phyloP scores from a whole-genome alignment of 2,113 vertebrate species.

The Prunella fulvescens region DNA sequence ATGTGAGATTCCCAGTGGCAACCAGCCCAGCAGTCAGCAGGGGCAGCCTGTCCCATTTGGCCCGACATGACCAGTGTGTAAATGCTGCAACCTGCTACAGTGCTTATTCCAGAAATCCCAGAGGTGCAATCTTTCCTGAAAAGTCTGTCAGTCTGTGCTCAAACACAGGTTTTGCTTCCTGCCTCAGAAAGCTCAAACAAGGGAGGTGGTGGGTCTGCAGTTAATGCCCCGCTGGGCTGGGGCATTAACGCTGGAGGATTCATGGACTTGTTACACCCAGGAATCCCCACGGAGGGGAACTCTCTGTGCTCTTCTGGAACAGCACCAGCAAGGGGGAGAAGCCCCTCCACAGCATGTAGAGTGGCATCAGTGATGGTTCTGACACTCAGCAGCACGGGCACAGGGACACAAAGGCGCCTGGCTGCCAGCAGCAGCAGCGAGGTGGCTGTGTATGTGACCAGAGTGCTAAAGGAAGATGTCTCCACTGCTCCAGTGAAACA shows the following conservation, averaged over 20 bases:
- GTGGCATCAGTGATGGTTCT: background rate
- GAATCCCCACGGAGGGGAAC: background rate
- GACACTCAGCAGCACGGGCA: background rate
- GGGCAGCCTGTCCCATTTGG: background rate
- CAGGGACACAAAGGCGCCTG: background rate
- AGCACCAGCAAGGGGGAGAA: background rate
- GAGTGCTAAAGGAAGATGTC: background rate
- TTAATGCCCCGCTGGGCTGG: background rate
- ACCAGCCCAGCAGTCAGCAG: conserved; percentile 17
- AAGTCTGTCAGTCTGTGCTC: background rate
- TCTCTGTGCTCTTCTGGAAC: background rate
- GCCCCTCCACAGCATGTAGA: background rate
- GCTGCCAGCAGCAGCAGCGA: background rate
- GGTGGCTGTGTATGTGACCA: background rate
- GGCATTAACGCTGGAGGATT: background rate
- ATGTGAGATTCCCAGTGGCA: background rate
- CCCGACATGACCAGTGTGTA: background rate
- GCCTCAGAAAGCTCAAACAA: background rate
- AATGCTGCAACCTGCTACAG: conserved; percentile 20
- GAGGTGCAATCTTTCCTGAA: background rate
- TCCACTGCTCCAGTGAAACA: background rate
- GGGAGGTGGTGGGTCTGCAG: background rate
- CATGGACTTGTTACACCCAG: rapidly evolving
- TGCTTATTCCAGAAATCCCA: background rate
- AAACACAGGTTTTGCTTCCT: background rate